These are phyloP conservation scores for Anticlea derivata DNA, from an alignment of 2,888 invertebrate species.

Conservation along the genomic window DNA sequence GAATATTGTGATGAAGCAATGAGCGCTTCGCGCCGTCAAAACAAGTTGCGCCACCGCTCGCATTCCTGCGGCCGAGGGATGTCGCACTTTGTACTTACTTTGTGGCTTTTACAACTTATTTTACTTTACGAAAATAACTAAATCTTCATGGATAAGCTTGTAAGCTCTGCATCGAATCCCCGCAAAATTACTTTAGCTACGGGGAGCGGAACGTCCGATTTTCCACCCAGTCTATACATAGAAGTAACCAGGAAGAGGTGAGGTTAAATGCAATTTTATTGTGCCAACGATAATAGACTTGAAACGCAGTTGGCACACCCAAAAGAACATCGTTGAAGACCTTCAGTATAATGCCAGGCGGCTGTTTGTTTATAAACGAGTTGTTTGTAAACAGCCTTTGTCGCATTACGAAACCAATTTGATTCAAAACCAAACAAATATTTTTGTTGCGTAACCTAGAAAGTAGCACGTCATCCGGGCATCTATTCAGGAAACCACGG, in stretches of 20 bases:
- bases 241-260: constrained; percentile 18
- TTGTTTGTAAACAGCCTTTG: constrained; percentile 44
- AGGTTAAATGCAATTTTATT: constrained; percentile 9
- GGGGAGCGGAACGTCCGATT: not conserved
- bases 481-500: constrained; percentile 34
- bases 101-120: constrained; percentile 38
- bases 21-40: constrained; percentile 60
- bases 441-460: constrained; percentile 59
- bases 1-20: constrained; percentile 47
- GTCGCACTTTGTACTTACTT: constrained; percentile 46
- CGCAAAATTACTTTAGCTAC: constrained; percentile 4
- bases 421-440: constrained; percentile 56
- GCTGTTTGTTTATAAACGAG: constrained; percentile 32
- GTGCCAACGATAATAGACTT: constrained; percentile 24
- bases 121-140: constrained; percentile 1
- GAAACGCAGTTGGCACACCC: constrained; percentile 27
- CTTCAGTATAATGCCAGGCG: constrained; percentile 20
- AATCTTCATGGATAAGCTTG: not conserved
- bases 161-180: not conserved
- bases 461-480: constrained; percentile 44
- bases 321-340: constrained; percentile 20
- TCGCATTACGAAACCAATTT: constrained; percentile 54
- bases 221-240: constrained; percentile 5
- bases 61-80: constrained; percentile 57
- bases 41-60: constrained; percentile 72